Conservation (phyloP, 1,140 invertebrate species). For the Hylaeus anthracinus region DNA sequence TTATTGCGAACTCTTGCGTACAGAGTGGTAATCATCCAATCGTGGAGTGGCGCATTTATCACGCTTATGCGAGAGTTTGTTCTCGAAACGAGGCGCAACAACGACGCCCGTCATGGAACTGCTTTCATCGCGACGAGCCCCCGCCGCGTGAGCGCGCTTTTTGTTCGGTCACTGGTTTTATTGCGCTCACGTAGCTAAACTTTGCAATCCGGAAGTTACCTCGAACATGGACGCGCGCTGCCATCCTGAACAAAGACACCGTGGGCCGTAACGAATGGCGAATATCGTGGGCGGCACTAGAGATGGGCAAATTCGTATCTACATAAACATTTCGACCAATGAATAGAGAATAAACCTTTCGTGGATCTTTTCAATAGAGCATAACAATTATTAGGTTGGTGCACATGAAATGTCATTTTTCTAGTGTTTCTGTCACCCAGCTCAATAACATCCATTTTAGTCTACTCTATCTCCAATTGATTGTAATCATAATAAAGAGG, state of each 20-base stretch:
- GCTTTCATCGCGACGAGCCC: constrained; percentile 20
- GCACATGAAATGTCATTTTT: too few relatives aligned
- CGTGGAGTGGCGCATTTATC: constrained; percentile 38
- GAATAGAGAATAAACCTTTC: too few relatives aligned
- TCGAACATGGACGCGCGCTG: neutral
- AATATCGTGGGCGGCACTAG: neutral
- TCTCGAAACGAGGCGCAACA: neutral
- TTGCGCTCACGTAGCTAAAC: constrained; percentile 18
- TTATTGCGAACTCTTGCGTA: constrained; percentile 43
- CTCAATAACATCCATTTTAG: too few relatives aligned
- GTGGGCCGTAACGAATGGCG: constrained; percentile 24
- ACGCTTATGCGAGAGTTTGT: constrained; percentile 16
- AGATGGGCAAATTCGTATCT: too few relatives aligned
- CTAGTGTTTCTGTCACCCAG: too few relatives aligned
- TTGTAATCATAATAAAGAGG: too few relatives aligned
- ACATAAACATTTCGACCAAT: too few relatives aligned
- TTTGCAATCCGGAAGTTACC: constrained; percentile 32
- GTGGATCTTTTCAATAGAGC: too few relatives aligned
- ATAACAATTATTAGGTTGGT: too few relatives aligned
- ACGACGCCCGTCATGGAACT: constrained; percentile 12
- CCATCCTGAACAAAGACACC: constrained; percentile 25
- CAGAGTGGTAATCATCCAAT: constrained; percentile 51
- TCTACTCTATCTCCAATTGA: too few relatives aligned
- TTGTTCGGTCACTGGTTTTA: constrained; percentile 4
- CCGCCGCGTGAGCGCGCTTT: neutral